Evolutionary conservation across 2,797 vertebrate species (phyloP), one percentile per base, ranked within the genome.

Genomic region (Threskiornis aethiopicus): DNA sequence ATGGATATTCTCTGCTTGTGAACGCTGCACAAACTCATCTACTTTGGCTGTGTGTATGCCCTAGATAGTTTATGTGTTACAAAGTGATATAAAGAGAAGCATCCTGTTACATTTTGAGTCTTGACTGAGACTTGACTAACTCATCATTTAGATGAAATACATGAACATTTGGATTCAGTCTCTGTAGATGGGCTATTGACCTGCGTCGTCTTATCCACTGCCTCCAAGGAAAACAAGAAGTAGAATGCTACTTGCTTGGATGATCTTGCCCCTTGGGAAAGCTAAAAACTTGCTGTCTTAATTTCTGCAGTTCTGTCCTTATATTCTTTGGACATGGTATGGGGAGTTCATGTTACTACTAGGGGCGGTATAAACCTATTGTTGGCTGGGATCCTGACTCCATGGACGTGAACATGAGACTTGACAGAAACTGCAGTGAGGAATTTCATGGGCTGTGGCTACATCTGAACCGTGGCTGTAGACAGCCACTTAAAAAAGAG

Each of bases 1-100:
- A 89, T 94, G 65, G 67, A 69, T 97, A 13, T 52, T 21, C 67
- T 96, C 84, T 80, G 62, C 80, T 95, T 80, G 44, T 44, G 25
- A 55, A 61, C 42, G 11, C 52, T 83, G 25, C 44, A 59, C 42
- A 31, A 85, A 80, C 46, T 39, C n/a, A 54, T 58, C 62, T 65
- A 4, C 57, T 76, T 87, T 41, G 31, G 16, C 76, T 37, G 1
- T 37, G 20, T 65, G 18, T 70, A 35, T 92, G 80, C 46, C 77
- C 19, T 42, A 52, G 25, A 5, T 58, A 47, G 55, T 76, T 77
- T 86, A 35, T 69, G 28, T 76, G 44, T 64, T 84, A 47, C 6
- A 19, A 66, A 84, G 5, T 35, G 37, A 49, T 81, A 39, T 24
- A 66, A 85, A 75, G 72, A 84, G 18, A 49, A 91, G 25, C 51